Percentiles rank a stretch among this genome's conserved stretches.
Conservation (phyloP, 2,797 vertebrate genomes). For the Coracias cyanogaster region DNA sequence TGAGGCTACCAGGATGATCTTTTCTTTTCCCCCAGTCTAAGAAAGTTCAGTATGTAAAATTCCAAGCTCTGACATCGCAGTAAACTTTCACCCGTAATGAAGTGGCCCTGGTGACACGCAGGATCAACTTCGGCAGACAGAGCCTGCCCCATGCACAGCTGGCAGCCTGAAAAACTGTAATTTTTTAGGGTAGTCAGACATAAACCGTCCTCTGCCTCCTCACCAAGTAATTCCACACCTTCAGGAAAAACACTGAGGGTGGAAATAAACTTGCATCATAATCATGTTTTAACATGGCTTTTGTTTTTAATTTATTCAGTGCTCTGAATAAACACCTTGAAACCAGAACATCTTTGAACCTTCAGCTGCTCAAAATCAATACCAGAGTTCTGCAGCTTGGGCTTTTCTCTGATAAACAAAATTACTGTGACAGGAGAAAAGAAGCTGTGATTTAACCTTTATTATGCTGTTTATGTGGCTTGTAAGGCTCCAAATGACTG, state of each 20-base stretch:
- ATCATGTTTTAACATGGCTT: neutral
- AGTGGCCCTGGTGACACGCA: neutral
- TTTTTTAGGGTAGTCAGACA: neutral
- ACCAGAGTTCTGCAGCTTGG: neutral
- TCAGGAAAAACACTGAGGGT: neutral
- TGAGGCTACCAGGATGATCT: neutral
- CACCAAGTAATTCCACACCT: neutral
- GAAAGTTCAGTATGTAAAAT: neutral
- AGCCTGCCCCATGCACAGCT: neutral
- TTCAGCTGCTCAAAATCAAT: neutral
- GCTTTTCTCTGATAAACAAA: conserved; percentile 14
- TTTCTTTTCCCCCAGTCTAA: neutral
- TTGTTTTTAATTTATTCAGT: neutral
- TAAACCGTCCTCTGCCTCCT: neutral
- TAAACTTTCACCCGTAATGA: neutral
- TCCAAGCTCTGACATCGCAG: neutral
- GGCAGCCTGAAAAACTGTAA: neutral
- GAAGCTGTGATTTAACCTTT: neutral
- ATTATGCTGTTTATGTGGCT: neutral
- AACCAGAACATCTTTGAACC: neutral
- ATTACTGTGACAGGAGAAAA: neutral
- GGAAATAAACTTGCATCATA: neutral
- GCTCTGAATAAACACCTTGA: neutral
- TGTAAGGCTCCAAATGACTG: neutral
- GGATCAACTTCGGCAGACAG: neutral